phyloP scores from a whole-genome alignment of 92 coral and sea anemone species.

The Heliopora coerulea region DNA sequence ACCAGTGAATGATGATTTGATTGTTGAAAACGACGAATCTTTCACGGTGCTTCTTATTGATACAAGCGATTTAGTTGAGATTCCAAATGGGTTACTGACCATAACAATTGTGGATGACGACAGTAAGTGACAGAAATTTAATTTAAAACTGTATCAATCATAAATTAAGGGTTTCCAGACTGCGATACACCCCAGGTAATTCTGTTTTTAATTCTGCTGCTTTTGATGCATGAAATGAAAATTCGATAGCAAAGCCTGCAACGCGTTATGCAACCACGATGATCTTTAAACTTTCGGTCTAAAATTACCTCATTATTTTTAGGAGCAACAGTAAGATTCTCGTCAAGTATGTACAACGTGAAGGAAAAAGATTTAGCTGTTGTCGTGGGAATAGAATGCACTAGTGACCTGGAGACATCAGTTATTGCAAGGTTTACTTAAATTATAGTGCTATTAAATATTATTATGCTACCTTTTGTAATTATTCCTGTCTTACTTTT shows the following conservation, averaged over 20 bases:
- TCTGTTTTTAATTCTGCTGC: too few species aligned
- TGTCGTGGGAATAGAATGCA: slow-evolving; percentile 8
- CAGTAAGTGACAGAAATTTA: slow-evolving; percentile 3
- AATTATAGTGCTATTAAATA: not conserved
- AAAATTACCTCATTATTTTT: too few species aligned
- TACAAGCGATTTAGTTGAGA: not conserved
- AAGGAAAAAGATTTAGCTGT: not conserved
- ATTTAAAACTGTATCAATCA: not conserved
- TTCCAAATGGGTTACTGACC: not conserved
- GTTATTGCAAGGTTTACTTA: slow-evolving; percentile 21
- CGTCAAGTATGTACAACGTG: not conserved
- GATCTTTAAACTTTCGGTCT: too few species aligned
- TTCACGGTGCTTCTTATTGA: slow-evolving; percentile 9
- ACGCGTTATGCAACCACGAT: too few species aligned
- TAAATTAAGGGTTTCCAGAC: slow-evolving; percentile 21
- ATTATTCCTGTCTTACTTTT: not conserved
- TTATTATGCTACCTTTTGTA: not conserved
- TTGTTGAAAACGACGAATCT: slow-evolving; percentile 15
- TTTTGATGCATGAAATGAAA: too few species aligned
- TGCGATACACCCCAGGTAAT: slow-evolving; percentile 6
- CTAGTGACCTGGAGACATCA: slow-evolving; percentile 8
- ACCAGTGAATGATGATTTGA: slow-evolving; percentile 15
- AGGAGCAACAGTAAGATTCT: slow-evolving; percentile 22
- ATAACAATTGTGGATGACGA: slow-evolving; percentile 20
- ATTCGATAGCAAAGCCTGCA: too few species aligned